Evolutionary conservation across 2,113 vertebrate genomes (phyloP).

Genomic region (Orthochromis malagaraziensis): DNA sequence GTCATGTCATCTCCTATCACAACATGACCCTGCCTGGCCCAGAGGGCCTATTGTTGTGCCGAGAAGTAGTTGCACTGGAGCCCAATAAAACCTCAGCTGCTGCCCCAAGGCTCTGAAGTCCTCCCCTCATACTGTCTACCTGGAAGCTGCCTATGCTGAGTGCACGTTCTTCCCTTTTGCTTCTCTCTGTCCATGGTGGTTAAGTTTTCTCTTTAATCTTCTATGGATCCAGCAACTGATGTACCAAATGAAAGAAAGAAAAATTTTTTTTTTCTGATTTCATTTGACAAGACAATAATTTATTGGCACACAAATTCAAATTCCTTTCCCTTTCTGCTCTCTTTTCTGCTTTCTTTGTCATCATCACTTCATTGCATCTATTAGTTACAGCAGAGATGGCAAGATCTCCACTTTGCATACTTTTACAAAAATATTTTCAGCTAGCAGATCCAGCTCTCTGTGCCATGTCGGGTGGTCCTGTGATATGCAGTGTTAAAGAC

Average conservation of each 20-base stretch:
- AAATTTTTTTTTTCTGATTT: background rate
- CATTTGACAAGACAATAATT: background rate
- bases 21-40: slow-evolving; percentile 36
- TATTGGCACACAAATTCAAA: background rate
- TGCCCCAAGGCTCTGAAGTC: background rate
- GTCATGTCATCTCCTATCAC: slow-evolving; percentile 45
- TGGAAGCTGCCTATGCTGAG: background rate
- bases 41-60: slow-evolving; percentile 25
- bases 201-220: background rate
- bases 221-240: background rate
- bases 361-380: background rate
- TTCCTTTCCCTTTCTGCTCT: background rate
- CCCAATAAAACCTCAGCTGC: background rate
- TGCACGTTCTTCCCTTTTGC: background rate
- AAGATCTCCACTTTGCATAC: background rate
- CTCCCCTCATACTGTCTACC: background rate
- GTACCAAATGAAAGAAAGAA: background rate
- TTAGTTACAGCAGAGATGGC: background rate
- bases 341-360: background rate
- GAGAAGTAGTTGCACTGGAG: background rate
- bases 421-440: background rate
- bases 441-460: background rate
- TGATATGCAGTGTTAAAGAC: background rate
- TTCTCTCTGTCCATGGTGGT: background rate
- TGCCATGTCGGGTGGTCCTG: background rate